Conservation (phyloP, 2,888 invertebrate species). For the Mermis nigrescens region DNA sequence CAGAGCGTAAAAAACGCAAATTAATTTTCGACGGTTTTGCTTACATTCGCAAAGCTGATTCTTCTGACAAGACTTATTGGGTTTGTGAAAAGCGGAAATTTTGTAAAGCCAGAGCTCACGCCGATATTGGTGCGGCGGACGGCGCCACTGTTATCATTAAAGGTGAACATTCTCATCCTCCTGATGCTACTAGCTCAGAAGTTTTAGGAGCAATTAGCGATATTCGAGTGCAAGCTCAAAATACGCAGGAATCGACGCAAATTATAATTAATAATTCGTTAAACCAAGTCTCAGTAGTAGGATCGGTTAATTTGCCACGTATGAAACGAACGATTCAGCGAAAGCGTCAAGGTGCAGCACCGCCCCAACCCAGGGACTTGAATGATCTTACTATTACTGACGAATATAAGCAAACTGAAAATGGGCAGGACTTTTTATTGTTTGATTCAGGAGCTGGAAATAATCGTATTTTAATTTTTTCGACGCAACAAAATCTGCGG, state of each 20-base stretch:
- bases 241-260: not conserved
- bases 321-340: slow-evolving; percentile 1
- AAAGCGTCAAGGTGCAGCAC: not conserved
- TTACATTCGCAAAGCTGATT: not conserved
- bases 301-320: not conserved
- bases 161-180: slow-evolving; percentile 1
- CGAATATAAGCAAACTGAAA: not conserved
- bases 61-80: not conserved
- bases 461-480: not conserved
- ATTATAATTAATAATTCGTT: not conserved
- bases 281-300: not conserved
- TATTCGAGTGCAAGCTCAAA: not conserved
- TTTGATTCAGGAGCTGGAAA: slow-evolving; percentile 2
- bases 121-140: not conserved
- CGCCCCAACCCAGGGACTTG: not conserved
- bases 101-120: not conserved
- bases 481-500: not conserved
- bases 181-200: not conserved
- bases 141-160: not conserved
- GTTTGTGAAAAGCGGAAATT: not conserved
- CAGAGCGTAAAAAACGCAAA: not conserved
- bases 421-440: not conserved
- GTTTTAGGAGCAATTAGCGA: not conserved
- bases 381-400: not conserved
- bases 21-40: not conserved